These are phyloP conservation scores for Lysiphlebus fabarum DNA, from an alignment of 1,140 invertebrate species.

Conservation along the genomic window DNA sequence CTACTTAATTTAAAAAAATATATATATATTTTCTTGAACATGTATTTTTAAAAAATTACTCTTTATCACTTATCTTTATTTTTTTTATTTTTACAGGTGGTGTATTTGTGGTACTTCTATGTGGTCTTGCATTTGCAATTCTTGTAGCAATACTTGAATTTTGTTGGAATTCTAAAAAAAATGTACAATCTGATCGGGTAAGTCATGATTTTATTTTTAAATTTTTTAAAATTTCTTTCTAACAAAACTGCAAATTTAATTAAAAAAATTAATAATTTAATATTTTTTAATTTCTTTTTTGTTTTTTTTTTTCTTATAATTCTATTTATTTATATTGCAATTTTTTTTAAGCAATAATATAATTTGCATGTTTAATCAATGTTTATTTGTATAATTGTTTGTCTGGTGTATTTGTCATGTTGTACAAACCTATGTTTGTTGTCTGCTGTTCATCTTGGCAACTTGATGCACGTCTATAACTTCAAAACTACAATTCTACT, in stretches of 20 bases:
- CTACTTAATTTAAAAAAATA: no score
- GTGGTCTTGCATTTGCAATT: slow-evolving; percentile 84
- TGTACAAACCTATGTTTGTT: slow-evolving; percentile 20
- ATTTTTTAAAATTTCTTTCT: neutral
- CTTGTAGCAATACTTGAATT: slow-evolving; percentile 92
- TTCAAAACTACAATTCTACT: slow-evolving; percentile 2
- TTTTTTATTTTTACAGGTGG: slow-evolving; percentile 66
- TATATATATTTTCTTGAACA: no score
- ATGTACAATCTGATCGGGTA: slow-evolving; percentile 79
- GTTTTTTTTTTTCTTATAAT: no score
- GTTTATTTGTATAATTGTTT: slow-evolving; percentile 17
- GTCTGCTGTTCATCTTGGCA: slow-evolving; percentile 16
- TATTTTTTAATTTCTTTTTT: no score
- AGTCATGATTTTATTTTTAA: slow-evolving; percentile 34
- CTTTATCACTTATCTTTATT: slow-evolving; percentile 16
- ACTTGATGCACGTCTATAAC: neutral
- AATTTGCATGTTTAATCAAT: neutral
- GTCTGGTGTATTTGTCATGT: slow-evolving; percentile 32
- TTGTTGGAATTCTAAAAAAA: slow-evolving; percentile 93
- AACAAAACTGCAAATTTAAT: neutral
- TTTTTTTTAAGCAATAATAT: neutral
- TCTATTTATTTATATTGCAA: no score
- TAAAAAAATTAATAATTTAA: slow-evolving; percentile 1
- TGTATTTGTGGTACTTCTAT: slow-evolving; percentile 94
- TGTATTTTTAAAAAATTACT: neutral